These are phyloP conservation scores for Oryzaephilus surinamensis DNA, from an alignment of 1,140 invertebrate species.

Conservation along the genomic window DNA sequence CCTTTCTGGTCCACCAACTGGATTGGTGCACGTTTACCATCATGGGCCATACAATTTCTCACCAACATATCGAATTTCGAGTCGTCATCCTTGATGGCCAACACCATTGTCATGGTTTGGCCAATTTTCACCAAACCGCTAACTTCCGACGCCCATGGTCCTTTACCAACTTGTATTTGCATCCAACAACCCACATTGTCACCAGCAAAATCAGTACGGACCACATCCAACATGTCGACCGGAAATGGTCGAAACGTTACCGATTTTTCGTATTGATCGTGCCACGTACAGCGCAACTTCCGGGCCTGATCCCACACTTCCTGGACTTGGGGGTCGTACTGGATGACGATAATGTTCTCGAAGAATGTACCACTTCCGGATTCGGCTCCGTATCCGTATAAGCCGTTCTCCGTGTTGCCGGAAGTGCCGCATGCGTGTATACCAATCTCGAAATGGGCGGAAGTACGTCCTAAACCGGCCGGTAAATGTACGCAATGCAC, in stretches of 20 bases:
- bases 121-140: conserved; percentile 90
- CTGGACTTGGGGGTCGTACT: conserved; percentile 90
- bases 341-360: conserved; percentile 89
- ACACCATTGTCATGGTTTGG: conserved; percentile 94
- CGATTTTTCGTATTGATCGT: conserved; percentile 91
- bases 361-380: conserved; percentile 85
- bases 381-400: conserved; percentile 71
- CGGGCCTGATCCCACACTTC: conserved; percentile 94
- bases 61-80: conserved; percentile 95
- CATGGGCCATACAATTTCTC: conserved; percentile 87
- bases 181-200: conserved; percentile 95
- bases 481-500: conserved; percentile 85
- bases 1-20: conserved; percentile 88
- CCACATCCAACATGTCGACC: conserved; percentile 90
- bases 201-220: conserved; percentile 85
- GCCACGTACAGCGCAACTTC: conserved; percentile 88
- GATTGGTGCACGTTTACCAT: conserved; percentile 88
- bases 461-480: conserved; percentile 71
- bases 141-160: conserved; percentile 91
- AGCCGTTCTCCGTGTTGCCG: conserved; percentile 79
- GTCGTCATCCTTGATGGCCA: conserved; percentile 92
- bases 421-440: conserved; percentile 85
- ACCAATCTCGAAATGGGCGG: conserved; percentile 83
- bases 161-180: conserved; percentile 90
- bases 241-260: conserved; percentile 91